A percentile compares a stretch with the other conserved stretches of the same genome.
phyloP scores from a whole-genome alignment of 2,113 vertebrate species.

The Boleophthalmus pectinirostris region DNA sequence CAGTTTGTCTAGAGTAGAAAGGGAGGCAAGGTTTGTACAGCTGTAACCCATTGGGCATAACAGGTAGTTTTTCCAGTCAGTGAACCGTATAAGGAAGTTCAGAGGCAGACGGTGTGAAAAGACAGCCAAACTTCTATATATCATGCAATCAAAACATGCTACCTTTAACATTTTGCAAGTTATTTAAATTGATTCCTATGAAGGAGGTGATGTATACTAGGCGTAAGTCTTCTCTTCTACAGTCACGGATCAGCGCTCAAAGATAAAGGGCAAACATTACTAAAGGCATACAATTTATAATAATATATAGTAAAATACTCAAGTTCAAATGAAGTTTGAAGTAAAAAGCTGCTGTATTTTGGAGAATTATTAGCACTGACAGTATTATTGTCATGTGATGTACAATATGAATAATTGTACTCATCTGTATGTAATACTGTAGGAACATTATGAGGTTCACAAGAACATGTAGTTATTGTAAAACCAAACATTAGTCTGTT shows the following conservation, averaged over 20 bases:
- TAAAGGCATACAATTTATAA: too few species aligned
- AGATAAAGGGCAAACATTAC: too few species aligned
- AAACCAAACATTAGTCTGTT: background rate
- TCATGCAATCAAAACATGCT: constrained; percentile 16
- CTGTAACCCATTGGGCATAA: constrained; percentile 31
- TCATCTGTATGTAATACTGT: too few species aligned
- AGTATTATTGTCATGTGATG: too few species aligned
- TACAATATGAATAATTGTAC: too few species aligned
- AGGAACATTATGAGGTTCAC: too few species aligned
- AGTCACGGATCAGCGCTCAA: too few species aligned
- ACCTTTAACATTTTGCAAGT: constrained; percentile 38
- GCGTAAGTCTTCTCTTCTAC: constrained; percentile 16
- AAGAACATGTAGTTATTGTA: background rate
- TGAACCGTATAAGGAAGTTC: constrained; percentile 42
- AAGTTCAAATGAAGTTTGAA: too few species aligned
- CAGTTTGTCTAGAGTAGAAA: background rate
- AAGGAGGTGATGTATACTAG: constrained; percentile 67
- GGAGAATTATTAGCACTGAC: too few species aligned
- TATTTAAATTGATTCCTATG: constrained; percentile 55
- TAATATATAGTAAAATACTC: too few species aligned
- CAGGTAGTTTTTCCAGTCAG: constrained; percentile 25
- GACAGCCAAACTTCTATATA: constrained; percentile 29
- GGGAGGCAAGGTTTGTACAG: constrained; percentile 27
- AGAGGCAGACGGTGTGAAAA: constrained; percentile 15
- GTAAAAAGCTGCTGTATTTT: too few species aligned